Evolutionary conservation across 2,888 invertebrate species (phyloP).

Genomic region (Hemicrepidius hirtus): DNA sequence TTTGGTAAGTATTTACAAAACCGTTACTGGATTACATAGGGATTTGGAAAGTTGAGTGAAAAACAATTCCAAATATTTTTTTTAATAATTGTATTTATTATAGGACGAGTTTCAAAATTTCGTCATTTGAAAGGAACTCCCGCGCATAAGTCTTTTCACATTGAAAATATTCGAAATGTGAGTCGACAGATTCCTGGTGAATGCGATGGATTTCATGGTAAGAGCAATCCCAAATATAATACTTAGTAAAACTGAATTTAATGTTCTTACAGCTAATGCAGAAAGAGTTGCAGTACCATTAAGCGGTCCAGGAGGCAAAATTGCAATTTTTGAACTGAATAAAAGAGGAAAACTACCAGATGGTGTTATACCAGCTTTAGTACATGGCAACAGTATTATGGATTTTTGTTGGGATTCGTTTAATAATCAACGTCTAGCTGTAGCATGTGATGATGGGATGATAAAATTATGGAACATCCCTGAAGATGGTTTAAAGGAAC

Average conservation of each 20-base stretch:
- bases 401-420: conserved; percentile 98
- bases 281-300: conserved; percentile 92
- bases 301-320: conserved; percentile 92
- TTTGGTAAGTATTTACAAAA: conserved; percentile 81
- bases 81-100: conserved; percentile 47
- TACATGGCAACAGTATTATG: conserved; percentile 91
- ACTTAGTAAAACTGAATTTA: background rate
- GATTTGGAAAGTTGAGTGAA: too few species aligned
- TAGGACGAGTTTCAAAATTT: conserved; percentile 92
- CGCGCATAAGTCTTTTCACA: conserved; percentile 91
- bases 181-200: conserved; percentile 95
- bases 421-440: conserved; percentile 84
- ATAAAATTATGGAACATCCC: conserved; percentile 68
- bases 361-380: conserved; percentile 89
- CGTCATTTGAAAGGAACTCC: conserved; percentile 94
- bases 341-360: conserved; percentile 86
- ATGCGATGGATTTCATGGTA: conserved; percentile 94
- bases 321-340: conserved; percentile 89
- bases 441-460: conserved; percentile 91
- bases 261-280: conserved; percentile 83
- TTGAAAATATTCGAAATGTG: conserved; percentile 93
- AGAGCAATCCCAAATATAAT: conserved; percentile 57
- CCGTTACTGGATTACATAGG: too few species aligned
- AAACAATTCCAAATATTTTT: too few species aligned
- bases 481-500: conserved; percentile 78